Percentiles rank a stretch among this genome's conserved stretches.
Evolutionary conservation across 2,113 vertebrate species (phyloP).

Genomic region (Grammomys dolichurus): DNA sequence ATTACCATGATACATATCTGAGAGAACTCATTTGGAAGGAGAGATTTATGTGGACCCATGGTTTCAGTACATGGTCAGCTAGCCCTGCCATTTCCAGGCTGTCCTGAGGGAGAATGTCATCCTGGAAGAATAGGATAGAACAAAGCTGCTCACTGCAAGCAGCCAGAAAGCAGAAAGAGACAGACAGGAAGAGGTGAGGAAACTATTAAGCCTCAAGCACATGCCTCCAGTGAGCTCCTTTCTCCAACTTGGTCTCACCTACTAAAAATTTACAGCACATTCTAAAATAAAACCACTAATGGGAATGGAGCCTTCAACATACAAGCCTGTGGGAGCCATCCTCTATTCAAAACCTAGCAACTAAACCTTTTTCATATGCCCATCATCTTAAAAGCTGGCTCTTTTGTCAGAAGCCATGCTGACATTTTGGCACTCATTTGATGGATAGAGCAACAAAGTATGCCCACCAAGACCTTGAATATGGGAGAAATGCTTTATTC

Average conservation of each 20-base stretch:
- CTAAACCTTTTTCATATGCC: background rate
- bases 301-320: background rate
- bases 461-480: background rate
- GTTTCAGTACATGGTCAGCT: background rate
- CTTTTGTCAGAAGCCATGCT: constrained; percentile 25
- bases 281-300: background rate
- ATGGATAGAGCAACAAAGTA: background rate
- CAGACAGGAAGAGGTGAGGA: background rate
- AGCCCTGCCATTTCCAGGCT: background rate
- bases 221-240: background rate
- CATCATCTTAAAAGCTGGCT: constrained; percentile 10
- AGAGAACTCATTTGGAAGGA: background rate
- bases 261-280: too few relatives aligned
- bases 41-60: too few relatives aligned
- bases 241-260: background rate
- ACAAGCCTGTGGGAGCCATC: background rate
- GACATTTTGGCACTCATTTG: constrained; percentile 2
- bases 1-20: background rate
- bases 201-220: background rate
- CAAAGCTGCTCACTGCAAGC: background rate
- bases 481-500: background rate
- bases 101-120: background rate
- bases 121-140: background rate
- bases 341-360: background rate
- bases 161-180: background rate